Evolutionary conservation across 2,888 invertebrate species (phyloP), one percentile per base, ranked within the genome.

Genomic region (Cosmia trapezina): DNA sequence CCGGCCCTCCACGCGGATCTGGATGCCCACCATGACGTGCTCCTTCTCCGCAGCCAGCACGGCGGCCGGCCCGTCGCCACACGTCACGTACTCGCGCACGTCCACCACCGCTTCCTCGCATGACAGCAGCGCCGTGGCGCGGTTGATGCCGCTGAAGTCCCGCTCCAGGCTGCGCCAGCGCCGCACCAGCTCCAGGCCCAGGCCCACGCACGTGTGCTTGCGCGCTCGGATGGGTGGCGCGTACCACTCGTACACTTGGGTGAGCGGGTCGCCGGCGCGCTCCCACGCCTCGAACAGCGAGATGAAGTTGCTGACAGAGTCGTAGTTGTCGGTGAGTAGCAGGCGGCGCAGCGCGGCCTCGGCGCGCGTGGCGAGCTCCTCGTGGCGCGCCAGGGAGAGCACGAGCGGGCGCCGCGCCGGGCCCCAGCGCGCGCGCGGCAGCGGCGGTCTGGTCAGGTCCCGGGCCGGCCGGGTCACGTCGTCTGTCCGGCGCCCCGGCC

Each of bases 201-300:
- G 95, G 37, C 99, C 99, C 65, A 99, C 99, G 92, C 99, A 99
- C 71, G 98, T 98, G 93, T 98, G 98, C 92, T 98, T 98, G 87
- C 97, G 97, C 5, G 97, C 95, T 77, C 98, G 97, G 81, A 99
- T 98, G 64, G 97, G 97, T 83, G 98, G 98, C 85, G 97, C 95
- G 93, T 98, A 99, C 90, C 96, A 96, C 85, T 97, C 97, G 93
- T 98, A 98, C 91, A 98, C 98, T 83, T 97, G 97, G 85, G 97
- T 97, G 85, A 98, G 94, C 83, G 97, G 96, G 43, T 87, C 86
- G 66, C 96, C 95, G 66, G 97, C 97, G 78, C 96, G 95, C 88
- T 97, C 97, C 93, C 96, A 97, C 77, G 96, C 95, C 83, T 98
- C 97, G 93, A 96, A 97, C 86, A 97, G 96, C 84, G 96, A 95